Conservation (phyloP, 2,113 vertebrate species). For the Nerophis lumbriciformis region DNA sequence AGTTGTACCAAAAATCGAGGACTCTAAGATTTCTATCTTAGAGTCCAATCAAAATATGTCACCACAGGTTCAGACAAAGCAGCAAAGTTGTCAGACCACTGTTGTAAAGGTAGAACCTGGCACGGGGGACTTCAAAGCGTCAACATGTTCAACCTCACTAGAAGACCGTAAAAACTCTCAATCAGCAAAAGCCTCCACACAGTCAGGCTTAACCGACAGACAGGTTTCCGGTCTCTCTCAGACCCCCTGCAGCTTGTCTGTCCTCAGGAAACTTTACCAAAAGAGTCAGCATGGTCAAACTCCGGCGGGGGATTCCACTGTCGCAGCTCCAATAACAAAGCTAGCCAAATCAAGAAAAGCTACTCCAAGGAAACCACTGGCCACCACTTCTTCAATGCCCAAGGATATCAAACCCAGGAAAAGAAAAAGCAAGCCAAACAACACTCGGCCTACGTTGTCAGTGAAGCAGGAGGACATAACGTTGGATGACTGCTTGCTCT, state of each 20-base stretch:
- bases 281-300: constrained; percentile 77
- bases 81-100: constrained; percentile 45
- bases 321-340: constrained; percentile 62
- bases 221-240: constrained; percentile 68
- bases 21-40: constrained; percentile 58
- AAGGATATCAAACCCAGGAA: constrained; percentile 76
- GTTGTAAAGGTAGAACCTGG: constrained; percentile 50
- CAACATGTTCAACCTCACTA: constrained; percentile 1
- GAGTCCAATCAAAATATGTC: constrained; percentile 46
- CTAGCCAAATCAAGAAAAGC: constrained; percentile 70
- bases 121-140: constrained; percentile 8
- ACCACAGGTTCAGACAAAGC: constrained; percentile 28
- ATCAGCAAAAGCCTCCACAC: constrained; percentile 12
- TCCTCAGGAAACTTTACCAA: constrained; percentile 90
- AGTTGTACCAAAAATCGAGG: constrained; percentile 58
- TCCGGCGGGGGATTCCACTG: constrained; percentile 33
- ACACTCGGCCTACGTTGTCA: constrained; percentile 57
- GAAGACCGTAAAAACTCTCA: constrained; percentile 16
- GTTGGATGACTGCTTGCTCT: constrained; percentile 77
- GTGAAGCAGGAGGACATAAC: constrained; percentile 64
- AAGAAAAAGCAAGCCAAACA: constrained; percentile 69
- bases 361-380: constrained; percentile 76
- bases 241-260: constrained; percentile 83
- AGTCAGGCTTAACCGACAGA: constrained; percentile 62
- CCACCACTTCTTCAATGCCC: constrained; percentile 69